Conservation (phyloP, 2,113 vertebrate genomes). For the Sphyrna mokarran region DNA sequence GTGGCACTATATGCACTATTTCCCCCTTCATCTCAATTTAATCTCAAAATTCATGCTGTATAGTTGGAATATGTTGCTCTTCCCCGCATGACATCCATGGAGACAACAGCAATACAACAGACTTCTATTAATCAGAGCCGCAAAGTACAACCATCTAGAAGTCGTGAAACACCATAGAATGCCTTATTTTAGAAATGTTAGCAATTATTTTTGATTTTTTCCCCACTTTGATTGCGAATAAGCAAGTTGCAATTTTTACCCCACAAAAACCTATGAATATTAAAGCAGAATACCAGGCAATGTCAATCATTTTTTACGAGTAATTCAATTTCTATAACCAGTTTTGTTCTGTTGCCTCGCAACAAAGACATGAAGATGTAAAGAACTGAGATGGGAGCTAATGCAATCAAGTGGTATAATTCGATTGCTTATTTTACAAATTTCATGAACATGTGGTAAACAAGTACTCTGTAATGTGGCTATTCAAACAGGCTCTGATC, state of each 20-base stretch:
- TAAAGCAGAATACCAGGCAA: slow-evolving; percentile 16
- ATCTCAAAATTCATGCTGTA: slow-evolving; percentile 37
- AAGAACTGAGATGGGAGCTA: slow-evolving; percentile 43
- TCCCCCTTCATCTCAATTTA: slow-evolving; percentile 36
- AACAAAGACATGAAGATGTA: slow-evolving; percentile 48
- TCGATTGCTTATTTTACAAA: slow-evolving; percentile 56
- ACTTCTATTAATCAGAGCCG: slow-evolving; percentile 35
- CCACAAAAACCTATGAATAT: neutral
- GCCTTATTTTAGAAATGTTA: neutral
- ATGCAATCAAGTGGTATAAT: slow-evolving; percentile 53
- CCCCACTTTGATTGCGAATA: neutral
- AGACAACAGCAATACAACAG: slow-evolving; percentile 10
- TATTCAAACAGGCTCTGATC: slow-evolving; percentile 34
- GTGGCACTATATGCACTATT: slow-evolving; percentile 35
- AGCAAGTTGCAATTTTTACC: neutral
- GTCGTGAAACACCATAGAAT: slow-evolving; percentile 3
- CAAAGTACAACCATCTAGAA: slow-evolving; percentile 23
- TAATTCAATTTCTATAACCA: slow-evolving; percentile 47
- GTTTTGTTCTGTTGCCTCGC: slow-evolving; percentile 51
- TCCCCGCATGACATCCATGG: slow-evolving; percentile 35
- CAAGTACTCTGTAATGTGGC: slow-evolving; percentile 40
- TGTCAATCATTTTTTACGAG: slow-evolving; percentile 33
- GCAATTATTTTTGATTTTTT: neutral
- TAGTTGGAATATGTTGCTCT: slow-evolving; percentile 23
- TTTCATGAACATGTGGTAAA: slow-evolving; percentile 53